A percentile compares a stretch with the other conserved stretches of the same genome.
Evolutionary conservation across 2,797 vertebrate species (phyloP).

Genomic region (Mormyrus hasselquistii): DNA sequence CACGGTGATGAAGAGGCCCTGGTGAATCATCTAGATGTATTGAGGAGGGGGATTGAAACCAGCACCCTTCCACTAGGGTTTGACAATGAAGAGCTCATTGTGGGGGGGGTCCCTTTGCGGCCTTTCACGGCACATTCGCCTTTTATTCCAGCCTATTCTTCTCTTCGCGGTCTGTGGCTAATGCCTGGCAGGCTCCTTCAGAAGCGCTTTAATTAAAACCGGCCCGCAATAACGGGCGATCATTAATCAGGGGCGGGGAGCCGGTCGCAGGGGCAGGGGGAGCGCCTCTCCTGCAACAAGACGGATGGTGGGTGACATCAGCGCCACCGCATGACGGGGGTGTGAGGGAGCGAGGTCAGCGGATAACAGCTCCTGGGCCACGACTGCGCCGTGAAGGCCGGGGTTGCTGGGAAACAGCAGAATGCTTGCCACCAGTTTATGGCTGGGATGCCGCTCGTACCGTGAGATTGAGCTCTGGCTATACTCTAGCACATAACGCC

Average conservation of each 20-base stretch:
- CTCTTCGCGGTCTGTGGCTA: not conserved
- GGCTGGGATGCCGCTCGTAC: not conserved
- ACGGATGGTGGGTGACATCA: slow-evolving; percentile 31
- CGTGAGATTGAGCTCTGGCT: not conserved
- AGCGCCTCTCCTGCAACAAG: slow-evolving; percentile 19
- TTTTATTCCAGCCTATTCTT: slow-evolving; percentile 15
- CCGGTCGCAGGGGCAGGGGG: not conserved
- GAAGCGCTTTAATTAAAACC: slow-evolving; percentile 17
- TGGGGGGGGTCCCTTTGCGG: not conserved
- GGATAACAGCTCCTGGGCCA: not conserved
- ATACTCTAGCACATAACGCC: not conserved
- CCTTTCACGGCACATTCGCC: not conserved
- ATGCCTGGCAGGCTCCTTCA: slow-evolving; percentile 12
- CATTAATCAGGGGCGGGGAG: slow-evolving; percentile 42
- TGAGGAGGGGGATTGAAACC: slow-evolving; percentile 19
- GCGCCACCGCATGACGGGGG: not conserved
- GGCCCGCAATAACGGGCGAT: not conserved
- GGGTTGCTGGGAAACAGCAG: not conserved
- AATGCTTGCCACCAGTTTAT: not conserved
- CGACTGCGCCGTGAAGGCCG: not conserved
- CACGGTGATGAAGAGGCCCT: not conserved
- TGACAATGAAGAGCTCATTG: slow-evolving; percentile 8
- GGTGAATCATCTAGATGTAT: slow-evolving; percentile 7
- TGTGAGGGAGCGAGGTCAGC: slow-evolving; percentile 22
- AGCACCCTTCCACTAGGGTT: not conserved